Percentiles rank a stretch among this genome's conserved stretches.
phyloP scores from a whole-genome alignment of 2,797 vertebrate species.

The Champsocephalus esox region DNA sequence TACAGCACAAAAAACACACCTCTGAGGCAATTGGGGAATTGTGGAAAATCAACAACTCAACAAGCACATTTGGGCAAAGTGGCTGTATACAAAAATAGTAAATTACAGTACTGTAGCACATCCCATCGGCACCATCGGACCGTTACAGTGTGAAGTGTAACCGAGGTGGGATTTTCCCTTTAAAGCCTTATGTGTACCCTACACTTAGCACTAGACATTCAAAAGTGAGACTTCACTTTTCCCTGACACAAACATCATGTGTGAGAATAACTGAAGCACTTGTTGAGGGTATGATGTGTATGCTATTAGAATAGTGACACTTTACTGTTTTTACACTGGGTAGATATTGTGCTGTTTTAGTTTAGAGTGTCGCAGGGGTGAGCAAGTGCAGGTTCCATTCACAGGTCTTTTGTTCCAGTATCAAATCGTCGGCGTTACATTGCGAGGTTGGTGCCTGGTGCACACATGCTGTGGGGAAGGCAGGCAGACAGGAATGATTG shows the following conservation, averaged over 20 bases:
- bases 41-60: conserved; percentile 34
- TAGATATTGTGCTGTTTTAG: conserved; percentile 19
- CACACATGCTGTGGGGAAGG: conserved; percentile 50
- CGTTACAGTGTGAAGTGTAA: conserved; percentile 4
- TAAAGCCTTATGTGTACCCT: not conserved
- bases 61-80: conserved; percentile 22
- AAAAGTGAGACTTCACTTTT: conserved; percentile 14
- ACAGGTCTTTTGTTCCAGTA: conserved; percentile 55
- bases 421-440: conserved; percentile 18
- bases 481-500: conserved; percentile 68
- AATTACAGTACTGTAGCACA: conserved; percentile 29
- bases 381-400: conserved; percentile 46
- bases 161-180: conserved; percentile 18
- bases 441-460: conserved; percentile 65
- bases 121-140: conserved; percentile 9
- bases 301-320: conserved; percentile 10
- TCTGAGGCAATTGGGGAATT: conserved; percentile 17
- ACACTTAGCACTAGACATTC: not conserved
- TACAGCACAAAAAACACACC: conserved; percentile 16
- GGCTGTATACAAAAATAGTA: conserved; percentile 24
- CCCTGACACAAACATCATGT: not conserved
- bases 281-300: not conserved
- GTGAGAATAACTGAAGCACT: conserved; percentile 2
- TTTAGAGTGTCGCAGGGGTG: not conserved
- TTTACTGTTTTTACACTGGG: not conserved